Evolutionary conservation across 2,797 vertebrate genomes (phyloP), one percentile per base, ranked within the genome.

Genomic region (Muscicapa comitata): DNA sequence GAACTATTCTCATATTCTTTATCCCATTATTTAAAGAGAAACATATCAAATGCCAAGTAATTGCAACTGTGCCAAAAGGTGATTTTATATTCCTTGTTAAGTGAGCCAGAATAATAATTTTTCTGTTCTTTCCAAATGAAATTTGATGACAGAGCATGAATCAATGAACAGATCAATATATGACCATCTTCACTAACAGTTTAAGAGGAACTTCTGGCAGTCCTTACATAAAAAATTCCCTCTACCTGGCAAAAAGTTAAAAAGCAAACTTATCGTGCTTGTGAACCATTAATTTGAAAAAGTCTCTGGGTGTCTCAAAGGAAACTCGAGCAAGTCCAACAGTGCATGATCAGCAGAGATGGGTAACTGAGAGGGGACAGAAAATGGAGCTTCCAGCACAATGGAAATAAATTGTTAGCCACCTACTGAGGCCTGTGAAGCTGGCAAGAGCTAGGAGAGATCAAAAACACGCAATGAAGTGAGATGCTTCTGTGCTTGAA

Each of bases 241-340:
- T 67, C 65, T 92, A 61, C 38, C 42, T 31, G 7, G 70, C n/a
- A 96, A 96, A 91, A 95, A 85, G 50, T 66, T 94, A 71, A 90
- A 92, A 94, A 96, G 35, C 13, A 73, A 91, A 87, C 33, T 57
- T 47, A 86, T 65, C 75, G 58, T 79, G 78, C 73, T 93, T 87
- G 73, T 74, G 73, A 97, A 90, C 87, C 55, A 95, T 79, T 86
- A 93, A 97, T 95, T 95, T 94, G 68, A 85, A 94, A 91, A 96
- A 94, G 77, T 91, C 42, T 83, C 77, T 83, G 28, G 19, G 53
- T 85, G 48, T 85, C 92, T 92, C 78, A 63, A 95, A 95, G 67
- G 86, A 96, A 97, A 73, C 54, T 87, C 95, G 77, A 81, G 74
- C 70, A 96, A 94, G 76, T 76, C 61, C 68, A 62, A 83, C 54